phyloP scores from a whole-genome alignment of 53 echinoderm and acorn worm species.

The Temnopleurus reevesii region DNA sequence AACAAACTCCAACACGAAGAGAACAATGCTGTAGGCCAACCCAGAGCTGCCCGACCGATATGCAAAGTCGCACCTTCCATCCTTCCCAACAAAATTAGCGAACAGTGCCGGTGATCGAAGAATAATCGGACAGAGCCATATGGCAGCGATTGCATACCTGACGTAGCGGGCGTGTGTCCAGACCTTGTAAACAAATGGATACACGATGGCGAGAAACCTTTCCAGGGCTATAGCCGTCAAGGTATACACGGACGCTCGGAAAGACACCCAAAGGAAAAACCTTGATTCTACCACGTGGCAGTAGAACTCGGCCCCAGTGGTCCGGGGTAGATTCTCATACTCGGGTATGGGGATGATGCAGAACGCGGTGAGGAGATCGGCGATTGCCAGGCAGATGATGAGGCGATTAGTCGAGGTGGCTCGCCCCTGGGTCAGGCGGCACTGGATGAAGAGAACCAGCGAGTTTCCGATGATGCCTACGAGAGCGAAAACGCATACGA shows the following conservation, averaged over 20 bases:
- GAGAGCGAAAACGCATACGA: background rate
- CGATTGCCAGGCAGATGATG: background rate
- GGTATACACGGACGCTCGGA: slow-evolving; percentile 28
- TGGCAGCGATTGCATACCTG: background rate
- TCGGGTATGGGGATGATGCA: background rate
- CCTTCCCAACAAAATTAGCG: background rate
- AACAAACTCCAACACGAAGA: background rate
- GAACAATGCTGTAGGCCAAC: background rate
- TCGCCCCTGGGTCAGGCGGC: background rate
- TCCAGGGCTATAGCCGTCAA: slow-evolving; percentile 15
- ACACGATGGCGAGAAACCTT: slow-evolving; percentile 4
- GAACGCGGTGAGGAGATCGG: slow-evolving; percentile 12
- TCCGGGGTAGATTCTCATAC: background rate
- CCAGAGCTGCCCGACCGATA: background rate
- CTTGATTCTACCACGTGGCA: background rate
- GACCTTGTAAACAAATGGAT: background rate
- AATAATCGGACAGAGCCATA: background rate
- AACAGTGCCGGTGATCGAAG: background rate
- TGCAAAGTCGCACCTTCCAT: background rate
- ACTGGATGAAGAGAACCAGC: slow-evolving; percentile 21
- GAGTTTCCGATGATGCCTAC: slow-evolving; percentile 22
- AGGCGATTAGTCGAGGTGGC: background rate
- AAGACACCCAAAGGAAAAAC: background rate
- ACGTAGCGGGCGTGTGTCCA: background rate
- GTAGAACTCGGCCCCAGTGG: background rate